Base-by-base conservation (phyloP, 2,888 invertebrate species). In the Trichopria drosophilae region DNA sequence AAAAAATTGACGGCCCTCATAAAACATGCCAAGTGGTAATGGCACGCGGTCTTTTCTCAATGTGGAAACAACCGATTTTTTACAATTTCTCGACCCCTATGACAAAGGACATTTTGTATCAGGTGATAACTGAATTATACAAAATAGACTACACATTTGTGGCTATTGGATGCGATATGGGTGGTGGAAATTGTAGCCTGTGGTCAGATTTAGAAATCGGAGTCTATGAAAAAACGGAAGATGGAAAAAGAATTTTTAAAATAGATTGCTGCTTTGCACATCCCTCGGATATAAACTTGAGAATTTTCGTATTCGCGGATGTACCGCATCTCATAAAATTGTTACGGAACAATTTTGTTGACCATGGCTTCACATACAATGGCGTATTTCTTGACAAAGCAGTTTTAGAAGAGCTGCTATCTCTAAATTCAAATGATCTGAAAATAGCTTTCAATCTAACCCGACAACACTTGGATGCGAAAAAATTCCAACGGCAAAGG, bases 41-140 rank as follows among this genome's bases (percentile, higher is more conserved):
- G 39, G 43, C 44, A 3, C 13, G 49, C 15, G 53, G 46, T 6
- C 15, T 55, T 9, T 19, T 53, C 20, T n/a, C 13, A 9, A 41
- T 28, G 4, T 58, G 52, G 55, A 58, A 55, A 24, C 52, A 55
- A 39, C 46, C 49, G 3, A 43, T 58, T 5, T 58, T 19, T 45
- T 58, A 42, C 39, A 43, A 49, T 23, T 55, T 46, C 45, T 55
- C 55, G 23, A 9, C 13, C 12, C 13, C 36, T 15, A 53, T 50
- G 55, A 45, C 55, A 19, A 53, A 50, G 9, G 19, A 45, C 12
- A 37, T 55, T 34, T 36, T 55, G 6, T 24, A 20, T 6, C 18
- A 39, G 9, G 28, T 55, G 13, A 53, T 55, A 20, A 9, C 4
- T 12, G 13, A 36, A 19, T 35, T 55, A 23, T 44, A 58, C 22